Evolutionary conservation across 2,888 invertebrate genomes (phyloP).

Genomic region (Iselma pallidipennis): DNA sequence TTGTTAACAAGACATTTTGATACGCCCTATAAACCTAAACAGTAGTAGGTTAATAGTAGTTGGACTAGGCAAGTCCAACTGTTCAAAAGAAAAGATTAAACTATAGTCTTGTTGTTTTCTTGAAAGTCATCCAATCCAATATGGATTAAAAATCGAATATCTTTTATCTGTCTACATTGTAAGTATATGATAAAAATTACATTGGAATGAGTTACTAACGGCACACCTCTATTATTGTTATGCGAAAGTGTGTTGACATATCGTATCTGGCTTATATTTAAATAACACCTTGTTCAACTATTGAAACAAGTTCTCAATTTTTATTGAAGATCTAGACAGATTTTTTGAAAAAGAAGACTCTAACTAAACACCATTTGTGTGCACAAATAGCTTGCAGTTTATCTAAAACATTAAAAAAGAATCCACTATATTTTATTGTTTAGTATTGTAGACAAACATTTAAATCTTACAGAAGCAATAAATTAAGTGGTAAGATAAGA

Average conservation of each 20-base stretch:
- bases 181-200: background rate
- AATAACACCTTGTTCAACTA: constrained; percentile 2
- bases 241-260: constrained; percentile 3
- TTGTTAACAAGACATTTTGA: constrained; percentile 16
- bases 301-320: background rate
- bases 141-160: background rate
- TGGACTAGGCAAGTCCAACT: background rate
- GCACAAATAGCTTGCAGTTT: background rate
- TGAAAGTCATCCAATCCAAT: background rate
- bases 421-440: too few relatives aligned
- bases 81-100: background rate
- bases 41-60: background rate
- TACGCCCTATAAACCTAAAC: constrained; percentile 12
- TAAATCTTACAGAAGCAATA: too few relatives aligned
- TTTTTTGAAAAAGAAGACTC: background rate
- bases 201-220: background rate
- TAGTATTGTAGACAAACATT: too few relatives aligned
- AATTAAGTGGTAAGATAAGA: too few relatives aligned
- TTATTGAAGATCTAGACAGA: background rate
- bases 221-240: constrained; percentile 2
- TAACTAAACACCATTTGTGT: background rate
- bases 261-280: constrained; percentile 2
- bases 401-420: background rate
- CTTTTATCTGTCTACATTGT: background rate
- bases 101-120: background rate